Evolutionary conservation across 2,888 invertebrate species (phyloP).

Genomic region (Heliconius ethilla): DNA sequence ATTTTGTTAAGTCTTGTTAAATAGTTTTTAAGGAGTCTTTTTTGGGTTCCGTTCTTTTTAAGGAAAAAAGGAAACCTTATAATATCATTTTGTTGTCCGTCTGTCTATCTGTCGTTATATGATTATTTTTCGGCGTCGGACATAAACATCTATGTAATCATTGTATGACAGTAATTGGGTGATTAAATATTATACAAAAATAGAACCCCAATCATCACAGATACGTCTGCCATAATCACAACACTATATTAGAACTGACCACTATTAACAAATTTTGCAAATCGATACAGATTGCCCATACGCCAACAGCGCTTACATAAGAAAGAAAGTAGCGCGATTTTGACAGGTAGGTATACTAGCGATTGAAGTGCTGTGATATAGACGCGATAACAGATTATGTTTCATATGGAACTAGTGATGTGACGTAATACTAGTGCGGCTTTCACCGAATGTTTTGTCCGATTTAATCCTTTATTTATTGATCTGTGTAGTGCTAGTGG

Average conservation of each 20-base stretch:
- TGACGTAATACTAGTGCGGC: slow-evolving; percentile 25
- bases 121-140: background rate
- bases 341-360: no score
- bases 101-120: no score
- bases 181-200: background rate
- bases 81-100: no score
- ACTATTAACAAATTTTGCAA: slow-evolving; percentile 25
- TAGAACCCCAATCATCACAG: background rate
- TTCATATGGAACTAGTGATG: slow-evolving; percentile 25
- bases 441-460: slow-evolving; percentile 20
- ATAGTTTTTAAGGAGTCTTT: no score
- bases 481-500: background rate
- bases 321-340: slow-evolving; percentile 37
- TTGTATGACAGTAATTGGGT: background rate
- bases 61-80: no score
- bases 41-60: no score
- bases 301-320: slow-evolving; percentile 25
- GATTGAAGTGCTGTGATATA: slow-evolving; percentile 18
- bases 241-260: background rate
- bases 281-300: slow-evolving; percentile 22
- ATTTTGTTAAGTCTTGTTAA: no score
- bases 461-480: slow-evolving; percentile 12
- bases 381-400: slow-evolving; percentile 35
- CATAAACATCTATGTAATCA: background rate
- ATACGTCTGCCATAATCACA: background rate